phyloP scores from a whole-genome alignment of 1,140 invertebrate genomes.

The Drosophila yakuba region DNA sequence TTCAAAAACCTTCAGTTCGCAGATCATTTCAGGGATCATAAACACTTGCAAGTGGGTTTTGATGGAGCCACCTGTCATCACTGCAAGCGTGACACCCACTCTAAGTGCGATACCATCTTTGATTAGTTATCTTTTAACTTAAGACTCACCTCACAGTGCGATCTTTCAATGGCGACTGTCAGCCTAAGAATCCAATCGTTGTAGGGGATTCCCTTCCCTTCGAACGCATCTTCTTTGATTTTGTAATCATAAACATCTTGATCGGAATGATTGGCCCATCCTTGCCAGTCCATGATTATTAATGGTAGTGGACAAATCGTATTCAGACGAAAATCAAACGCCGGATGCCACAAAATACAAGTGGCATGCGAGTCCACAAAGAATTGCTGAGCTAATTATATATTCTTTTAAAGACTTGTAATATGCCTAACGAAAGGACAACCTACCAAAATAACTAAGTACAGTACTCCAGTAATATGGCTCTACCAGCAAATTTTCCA shows the following conservation, averaged over 20 bases:
- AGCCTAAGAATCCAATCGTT: constrained; percentile 58
- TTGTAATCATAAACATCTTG: constrained; percentile 48
- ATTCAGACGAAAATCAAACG: constrained; percentile 47
- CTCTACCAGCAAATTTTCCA: neutral
- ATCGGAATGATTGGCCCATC: constrained; percentile 21
- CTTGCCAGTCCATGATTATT: constrained; percentile 46
- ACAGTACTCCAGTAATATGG: constrained; percentile 60
- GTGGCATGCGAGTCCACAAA: constrained; percentile 53
- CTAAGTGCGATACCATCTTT: constrained; percentile 38
- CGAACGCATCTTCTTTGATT: constrained; percentile 30
- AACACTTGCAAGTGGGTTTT: constrained; percentile 15
- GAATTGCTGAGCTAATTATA: constrained; percentile 55
- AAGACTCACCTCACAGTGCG: constrained; percentile 68
- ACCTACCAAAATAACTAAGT: constrained; percentile 65
- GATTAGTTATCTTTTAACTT: constrained; percentile 9
- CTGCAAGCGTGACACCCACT: constrained; percentile 47
- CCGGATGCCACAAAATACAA: constrained; percentile 66
- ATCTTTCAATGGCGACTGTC: constrained; percentile 60
- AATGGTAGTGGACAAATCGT: constrained; percentile 14
- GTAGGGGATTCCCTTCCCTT: constrained; percentile 14
- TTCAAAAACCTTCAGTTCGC: constrained; percentile 16
- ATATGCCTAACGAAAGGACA: neutral
- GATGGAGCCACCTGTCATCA: constrained; percentile 26
- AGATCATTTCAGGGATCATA: constrained; percentile 1
- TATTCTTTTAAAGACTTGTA: neutral